These are phyloP conservation scores for Aleadryas rufinucha DNA, from an alignment of 2,113 vertebrate genomes.

Conservation along the genomic window DNA sequence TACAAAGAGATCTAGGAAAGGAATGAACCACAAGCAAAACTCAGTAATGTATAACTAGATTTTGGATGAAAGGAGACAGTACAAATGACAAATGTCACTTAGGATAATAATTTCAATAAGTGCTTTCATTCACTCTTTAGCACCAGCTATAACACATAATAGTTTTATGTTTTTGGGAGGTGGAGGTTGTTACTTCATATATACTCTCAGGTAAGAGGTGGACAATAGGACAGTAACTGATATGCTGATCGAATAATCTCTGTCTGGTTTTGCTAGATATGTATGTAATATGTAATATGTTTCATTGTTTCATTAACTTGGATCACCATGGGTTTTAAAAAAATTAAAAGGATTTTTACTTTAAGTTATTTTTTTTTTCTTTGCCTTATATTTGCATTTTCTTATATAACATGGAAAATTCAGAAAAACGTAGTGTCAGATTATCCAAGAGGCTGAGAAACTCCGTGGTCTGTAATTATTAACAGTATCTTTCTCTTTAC, in stretches of 20 bases:
- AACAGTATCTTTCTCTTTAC: background rate
- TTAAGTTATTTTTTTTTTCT: background rate
- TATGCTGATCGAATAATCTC: background rate
- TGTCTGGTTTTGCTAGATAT: background rate
- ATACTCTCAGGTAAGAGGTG: accelerated
- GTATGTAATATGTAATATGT: background rate
- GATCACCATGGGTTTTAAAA: background rate
- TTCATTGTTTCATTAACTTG: background rate
- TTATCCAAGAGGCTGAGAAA: background rate
- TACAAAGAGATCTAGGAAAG: background rate
- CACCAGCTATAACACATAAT: background rate
- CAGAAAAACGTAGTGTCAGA: background rate
- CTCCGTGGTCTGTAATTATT: background rate
- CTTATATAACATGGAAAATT: background rate
- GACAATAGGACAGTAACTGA: background rate
- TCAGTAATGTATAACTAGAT: background rate
- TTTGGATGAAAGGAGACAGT: background rate
- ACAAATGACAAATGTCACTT: background rate
- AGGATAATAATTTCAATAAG: background rate
- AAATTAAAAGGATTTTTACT: background rate
- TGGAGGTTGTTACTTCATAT: background rate
- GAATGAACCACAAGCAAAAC: background rate
- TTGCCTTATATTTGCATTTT: background rate
- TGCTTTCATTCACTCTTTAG: background rate
- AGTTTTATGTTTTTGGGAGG: background rate